These are phyloP conservation scores for Larimichthys polyactis DNA, from an alignment of 2,113 vertebrate species.

Conservation along the genomic window DNA sequence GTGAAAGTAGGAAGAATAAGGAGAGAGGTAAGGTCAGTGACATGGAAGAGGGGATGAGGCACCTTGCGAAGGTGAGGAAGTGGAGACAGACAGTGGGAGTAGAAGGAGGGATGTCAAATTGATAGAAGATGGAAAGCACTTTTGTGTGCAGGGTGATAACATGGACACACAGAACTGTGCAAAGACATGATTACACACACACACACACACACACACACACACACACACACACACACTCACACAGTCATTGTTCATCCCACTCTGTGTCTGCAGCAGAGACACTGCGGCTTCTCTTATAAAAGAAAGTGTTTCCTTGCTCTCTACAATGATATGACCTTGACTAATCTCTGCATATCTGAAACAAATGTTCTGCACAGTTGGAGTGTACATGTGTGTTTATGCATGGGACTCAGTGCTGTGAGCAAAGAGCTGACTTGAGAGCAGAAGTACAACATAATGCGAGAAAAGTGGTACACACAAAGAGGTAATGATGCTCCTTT, in stretches of 20 bases:
- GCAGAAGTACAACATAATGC: neutral
- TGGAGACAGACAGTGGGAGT: neutral
- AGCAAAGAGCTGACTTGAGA: neutral
- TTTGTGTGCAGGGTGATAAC: neutral
- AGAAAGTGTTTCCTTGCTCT: constrained; percentile 31
- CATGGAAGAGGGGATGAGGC: constrained; percentile 3
- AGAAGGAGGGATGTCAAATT: neutral
- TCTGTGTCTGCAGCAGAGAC: constrained; percentile 36
- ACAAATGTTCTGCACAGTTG: constrained; percentile 15
- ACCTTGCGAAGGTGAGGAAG: constrained; percentile 12
- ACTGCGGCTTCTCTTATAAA: constrained; percentile 30
- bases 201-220: neutral
- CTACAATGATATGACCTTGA: constrained; percentile 32
- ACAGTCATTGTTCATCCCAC: neutral
- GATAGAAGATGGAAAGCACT: neutral
- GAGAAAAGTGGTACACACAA: neutral
- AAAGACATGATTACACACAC: constrained; percentile 19
- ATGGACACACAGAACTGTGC: neutral
- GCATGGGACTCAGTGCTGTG: neutral
- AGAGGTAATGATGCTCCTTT: neutral
- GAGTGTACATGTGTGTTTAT: neutral
- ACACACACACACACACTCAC: constrained; percentile 5
- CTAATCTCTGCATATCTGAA: constrained; percentile 15
- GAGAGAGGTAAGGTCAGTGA: constrained; percentile 1
- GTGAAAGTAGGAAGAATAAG: neutral